Percentiles rank a stretch among this genome's conserved stretches.
Evolutionary conservation across 2,888 invertebrate genomes (phyloP).

Genomic region (Phrixothrix hirtus): DNA sequence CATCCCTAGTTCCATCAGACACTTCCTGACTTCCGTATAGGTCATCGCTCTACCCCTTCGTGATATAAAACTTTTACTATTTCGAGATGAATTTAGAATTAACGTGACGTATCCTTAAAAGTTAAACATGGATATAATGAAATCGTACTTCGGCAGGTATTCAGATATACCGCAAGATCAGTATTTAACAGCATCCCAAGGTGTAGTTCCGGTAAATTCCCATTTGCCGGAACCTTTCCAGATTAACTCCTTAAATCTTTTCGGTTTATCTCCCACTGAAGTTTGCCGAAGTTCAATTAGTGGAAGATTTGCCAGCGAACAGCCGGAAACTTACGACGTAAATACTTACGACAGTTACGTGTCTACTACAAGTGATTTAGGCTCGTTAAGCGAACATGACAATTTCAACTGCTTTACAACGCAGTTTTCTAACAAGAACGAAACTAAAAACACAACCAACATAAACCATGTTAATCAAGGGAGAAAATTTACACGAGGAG

Average conservation of each 20-base stretch:
- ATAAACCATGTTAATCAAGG: conserved; percentile 22
- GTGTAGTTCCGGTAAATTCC: conserved; percentile 14
- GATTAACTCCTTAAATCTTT: too few relatives aligned
- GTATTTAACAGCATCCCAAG: conserved; percentile 22
- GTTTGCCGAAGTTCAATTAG: conserved; percentile 6
- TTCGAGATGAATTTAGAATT: too few relatives aligned
- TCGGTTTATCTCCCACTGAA: conserved; percentile 13
- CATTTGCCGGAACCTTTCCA: conserved; percentile 21
- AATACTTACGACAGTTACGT: conserved; percentile 49
- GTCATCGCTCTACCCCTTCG: conserved; percentile 44
- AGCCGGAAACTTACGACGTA: conserved; percentile 44
- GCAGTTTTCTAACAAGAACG: conserved; percentile 32
- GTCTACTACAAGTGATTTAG: conserved; percentile 43
- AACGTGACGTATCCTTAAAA: background rate
- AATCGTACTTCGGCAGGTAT: conserved; percentile 44
- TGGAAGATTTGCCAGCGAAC: conserved; percentile 14
- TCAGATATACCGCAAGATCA: conserved; percentile 26
- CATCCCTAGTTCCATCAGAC: conserved; percentile 44
- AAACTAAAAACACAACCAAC: conserved; percentile 25
- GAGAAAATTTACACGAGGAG: conserved; percentile 31
- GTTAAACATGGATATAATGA: conserved; percentile 45
- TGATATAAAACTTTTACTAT: too few relatives aligned
- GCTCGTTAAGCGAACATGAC: conserved; percentile 44
- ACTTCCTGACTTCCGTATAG: conserved; percentile 50
- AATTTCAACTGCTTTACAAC: conserved; percentile 46